Evolutionary conservation across 2,888 invertebrate genomes (phyloP).

Genomic region (Lumbricus terrestris): DNA sequence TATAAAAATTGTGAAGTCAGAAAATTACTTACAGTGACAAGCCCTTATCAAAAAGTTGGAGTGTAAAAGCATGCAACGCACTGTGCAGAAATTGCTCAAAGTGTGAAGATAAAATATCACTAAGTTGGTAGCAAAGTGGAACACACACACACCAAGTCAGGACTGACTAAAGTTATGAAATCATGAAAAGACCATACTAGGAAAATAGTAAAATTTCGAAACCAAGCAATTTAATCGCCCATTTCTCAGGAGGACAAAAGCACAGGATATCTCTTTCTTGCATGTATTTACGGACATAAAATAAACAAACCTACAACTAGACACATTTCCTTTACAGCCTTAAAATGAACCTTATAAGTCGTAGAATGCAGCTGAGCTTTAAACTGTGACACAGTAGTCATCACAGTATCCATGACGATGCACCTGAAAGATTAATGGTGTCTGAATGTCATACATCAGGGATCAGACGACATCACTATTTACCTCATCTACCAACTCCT

Average conservation of each 20-base stretch:
- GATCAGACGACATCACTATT: neutral
- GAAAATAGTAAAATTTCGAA: neutral
- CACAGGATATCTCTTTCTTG: neutral
- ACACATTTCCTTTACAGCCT: neutral
- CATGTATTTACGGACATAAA: neutral
- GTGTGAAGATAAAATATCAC: neutral
- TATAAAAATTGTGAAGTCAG: neutral
- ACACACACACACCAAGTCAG: too few species aligned
- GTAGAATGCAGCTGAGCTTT: neutral
- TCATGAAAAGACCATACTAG: neutral
- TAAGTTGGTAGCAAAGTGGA: neutral
- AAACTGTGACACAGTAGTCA: neutral
- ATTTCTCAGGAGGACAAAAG: neutral
- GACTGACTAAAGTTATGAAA: too few species aligned
- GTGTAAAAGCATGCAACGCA: neutral
- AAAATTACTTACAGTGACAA: neutral
- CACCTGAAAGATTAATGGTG: neutral
- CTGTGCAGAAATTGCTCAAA: neutral
- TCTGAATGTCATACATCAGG: neutral
- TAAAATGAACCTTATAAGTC: neutral
- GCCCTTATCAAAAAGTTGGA: neutral
- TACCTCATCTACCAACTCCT: constrained; percentile 17
- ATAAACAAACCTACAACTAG: neutral
- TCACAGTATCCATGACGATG: neutral
- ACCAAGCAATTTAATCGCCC: neutral